Conservation (phyloP, 2,113 vertebrate species). For the Noctilio leporinus region DNA sequence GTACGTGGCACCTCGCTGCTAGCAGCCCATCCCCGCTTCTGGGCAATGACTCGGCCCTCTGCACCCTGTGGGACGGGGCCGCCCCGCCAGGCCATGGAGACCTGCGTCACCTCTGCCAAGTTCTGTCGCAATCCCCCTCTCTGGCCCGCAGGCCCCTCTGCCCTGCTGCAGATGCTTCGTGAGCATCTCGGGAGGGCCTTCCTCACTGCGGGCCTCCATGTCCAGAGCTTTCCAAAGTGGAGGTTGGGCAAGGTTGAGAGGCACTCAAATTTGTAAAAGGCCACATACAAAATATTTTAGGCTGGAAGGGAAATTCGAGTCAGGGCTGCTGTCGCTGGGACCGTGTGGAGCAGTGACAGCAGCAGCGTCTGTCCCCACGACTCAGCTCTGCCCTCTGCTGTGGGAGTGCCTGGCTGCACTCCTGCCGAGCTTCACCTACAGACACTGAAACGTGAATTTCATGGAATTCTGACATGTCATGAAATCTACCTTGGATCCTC, state of each 20-base stretch:
- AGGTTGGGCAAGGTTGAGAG: background rate
- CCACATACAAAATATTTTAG: background rate
- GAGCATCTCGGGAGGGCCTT: background rate
- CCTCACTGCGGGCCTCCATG: background rate
- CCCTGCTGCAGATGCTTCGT: background rate
- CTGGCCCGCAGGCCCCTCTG: background rate
- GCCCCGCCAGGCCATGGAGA: background rate
- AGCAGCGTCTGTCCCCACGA: fast-evolving
- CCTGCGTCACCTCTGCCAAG: background rate
- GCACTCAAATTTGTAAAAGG: background rate
- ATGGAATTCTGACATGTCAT: background rate
- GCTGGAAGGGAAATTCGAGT: background rate
- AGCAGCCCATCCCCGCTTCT: background rate
- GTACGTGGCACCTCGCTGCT: fast-evolving
- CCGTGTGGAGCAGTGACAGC: fast-evolving
- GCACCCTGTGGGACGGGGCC: background rate
- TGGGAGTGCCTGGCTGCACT: no score
- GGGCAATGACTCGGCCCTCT: background rate
- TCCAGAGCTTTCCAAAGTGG: background rate
- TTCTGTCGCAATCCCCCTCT: background rate
- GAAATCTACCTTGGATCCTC: background rate
- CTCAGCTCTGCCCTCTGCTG: fast-evolving
- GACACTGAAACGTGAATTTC: background rate
- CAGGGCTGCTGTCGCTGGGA: fast-evolving
- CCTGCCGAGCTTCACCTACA: fast-evolving